Evolutionary conservation across 2,797 vertebrate species (phyloP), one percentile per base, ranked within the genome.

Genomic region (Tiaroga cobitis): DNA sequence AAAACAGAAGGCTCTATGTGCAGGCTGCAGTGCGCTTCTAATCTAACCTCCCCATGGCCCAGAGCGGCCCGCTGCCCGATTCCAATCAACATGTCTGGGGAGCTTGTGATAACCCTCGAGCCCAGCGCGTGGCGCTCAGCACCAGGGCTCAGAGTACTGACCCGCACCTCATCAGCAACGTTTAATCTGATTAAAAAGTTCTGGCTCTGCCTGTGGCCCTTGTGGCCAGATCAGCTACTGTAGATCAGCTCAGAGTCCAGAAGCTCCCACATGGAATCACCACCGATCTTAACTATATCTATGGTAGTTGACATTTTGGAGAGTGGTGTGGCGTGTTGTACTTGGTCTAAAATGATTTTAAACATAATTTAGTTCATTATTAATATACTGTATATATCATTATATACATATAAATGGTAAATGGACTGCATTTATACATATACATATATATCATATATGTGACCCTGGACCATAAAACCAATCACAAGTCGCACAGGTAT

Each of bases 151-250:
- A 80, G 18, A 90, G 34, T 0, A 3, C 29, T 88, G 68, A 86
- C 4, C 0, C 83, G 63, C 89, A 89, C 78, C 88, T 90, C 89
- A 87, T 86, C 84, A 65, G 86, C 49, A 8, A 0, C 84, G 78
- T 29, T 9, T 87, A 88, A 89, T 92, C 82, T 43, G 6, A 89
- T 86, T 89, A 88, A 76, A 89, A 86, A 68, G 39, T 80, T 82
- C 85, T 87, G 88, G 81, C 67, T 75, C 65, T 34, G 77, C 83
- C 77, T 56, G 51, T 65, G 43, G 68, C 68, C 59, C 86, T 67
- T 69, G 70, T 79, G 85, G 85, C 79, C 82, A 51, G 69, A 76
- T 68, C 68, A 65, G 77, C 80, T 81, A 77, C 76, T 73, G 79
- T 69, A 82, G 56, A 88, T 80, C 82, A 76, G 63, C 26, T 77